Percentiles rank a stretch among this genome's conserved stretches.
Evolutionary conservation across 1,140 invertebrate genomes (phyloP).

Genomic region (Acromyrmex echinatior): DNA sequence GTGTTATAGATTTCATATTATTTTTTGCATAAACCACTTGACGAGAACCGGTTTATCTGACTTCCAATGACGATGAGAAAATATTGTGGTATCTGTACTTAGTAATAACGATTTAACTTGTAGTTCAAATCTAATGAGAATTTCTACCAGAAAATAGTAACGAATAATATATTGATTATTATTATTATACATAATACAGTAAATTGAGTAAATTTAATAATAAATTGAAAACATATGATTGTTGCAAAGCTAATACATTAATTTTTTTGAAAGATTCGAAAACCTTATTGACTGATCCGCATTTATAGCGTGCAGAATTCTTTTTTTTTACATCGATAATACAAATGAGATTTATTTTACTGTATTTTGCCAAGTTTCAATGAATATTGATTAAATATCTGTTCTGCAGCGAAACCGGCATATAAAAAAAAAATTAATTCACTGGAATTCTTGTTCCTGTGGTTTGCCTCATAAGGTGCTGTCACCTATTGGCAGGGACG

Average conservation of each 20-base stretch:
- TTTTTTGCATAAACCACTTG: neutral
- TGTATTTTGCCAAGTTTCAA: neutral
- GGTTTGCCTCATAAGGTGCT: constrained; percentile 49
- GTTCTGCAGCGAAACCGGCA: neutral
- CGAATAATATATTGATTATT: neutral
- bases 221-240: neutral
- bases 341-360: neutral
- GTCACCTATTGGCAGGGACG: constrained; percentile 47
- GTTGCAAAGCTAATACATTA: neutral
- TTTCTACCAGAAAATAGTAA: neutral
- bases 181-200: neutral
- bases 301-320: neutral
- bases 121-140: neutral
- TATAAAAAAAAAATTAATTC: constrained; percentile 1
- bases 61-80: neutral
- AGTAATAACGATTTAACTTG: neutral
- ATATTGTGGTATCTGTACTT: neutral
- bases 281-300: neutral
- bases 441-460: neutral
- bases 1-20: neutral
- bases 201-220: neutral
- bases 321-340: neutral
- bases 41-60: neutral
- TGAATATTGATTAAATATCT: neutral
- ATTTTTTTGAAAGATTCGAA: neutral